Base-by-base conservation (phyloP, 2,113 vertebrate species). In the Microcebus tavaratra region DNA sequence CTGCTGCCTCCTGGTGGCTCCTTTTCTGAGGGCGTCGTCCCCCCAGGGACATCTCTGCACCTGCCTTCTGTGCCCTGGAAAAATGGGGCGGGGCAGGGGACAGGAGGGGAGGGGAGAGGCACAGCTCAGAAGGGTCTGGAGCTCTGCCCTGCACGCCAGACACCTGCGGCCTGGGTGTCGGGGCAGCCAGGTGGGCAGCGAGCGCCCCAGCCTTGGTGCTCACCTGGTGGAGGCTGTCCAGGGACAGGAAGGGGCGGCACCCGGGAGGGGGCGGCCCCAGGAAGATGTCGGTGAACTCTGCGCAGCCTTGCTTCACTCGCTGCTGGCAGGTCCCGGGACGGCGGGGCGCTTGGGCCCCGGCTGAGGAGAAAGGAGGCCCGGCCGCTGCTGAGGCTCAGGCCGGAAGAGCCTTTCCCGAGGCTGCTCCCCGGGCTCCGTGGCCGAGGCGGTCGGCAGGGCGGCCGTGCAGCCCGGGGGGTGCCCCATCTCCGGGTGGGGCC, bases 241-340 rank as follows among this genome's bases (percentile, higher is more conserved):
- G 59, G 29, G 97, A 91, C 23, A 97, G 86, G 89, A 97, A 53
- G 1, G 97, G 86, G 39, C 73, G 86, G 48, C 96, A 93, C 65
- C 81, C 59, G 4, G 91, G 87, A 0, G 98, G 97, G 7, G 96
- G 95, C 15, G 97, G 89, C 18, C 97, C 98, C 1, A 99, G 96
- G 85, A 93, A 3, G 53, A 98, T 0, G 3, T 98, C 79, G 0
- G 9, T n/a, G 79, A 99, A 98, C 8, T 59, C 88, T 0, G 94
- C 96, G 3, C 27, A 61, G 36, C 98, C 98, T 1, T 7, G 53
- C 8, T 94, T 34, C 14, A 84, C 96, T 23, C 79, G 94, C 85
- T 20, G 97, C 42, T 8, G 42, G 42, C 73, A 97, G 92, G 68
- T 80, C n/a, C 36, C 70, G 1, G 86, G 95, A 31, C 68, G 15